These are phyloP conservation scores for Cerastis rubricosa DNA, from an alignment of 2,888 invertebrate genomes.

Conservation along the genomic window DNA sequence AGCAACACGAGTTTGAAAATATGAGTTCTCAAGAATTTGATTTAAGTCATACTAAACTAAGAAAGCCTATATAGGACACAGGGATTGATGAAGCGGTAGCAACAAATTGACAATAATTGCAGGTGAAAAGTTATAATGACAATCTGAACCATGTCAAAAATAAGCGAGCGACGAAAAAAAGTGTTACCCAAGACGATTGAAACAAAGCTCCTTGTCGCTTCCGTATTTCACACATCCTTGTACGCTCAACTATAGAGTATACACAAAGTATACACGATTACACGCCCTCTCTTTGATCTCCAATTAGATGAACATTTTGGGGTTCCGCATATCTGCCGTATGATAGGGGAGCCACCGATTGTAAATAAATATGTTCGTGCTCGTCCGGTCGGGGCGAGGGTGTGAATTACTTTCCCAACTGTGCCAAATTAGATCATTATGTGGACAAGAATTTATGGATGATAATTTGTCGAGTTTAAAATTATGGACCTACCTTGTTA, in stretches of 20 bases:
- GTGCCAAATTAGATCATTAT: constrained; percentile 61
- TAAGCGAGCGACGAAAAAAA: not conserved
- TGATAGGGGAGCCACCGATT: constrained; percentile 79
- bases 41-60: not conserved
- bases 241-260: constrained; percentile 72
- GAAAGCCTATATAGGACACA: no score
- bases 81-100: not conserved
- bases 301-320: constrained; percentile 91
- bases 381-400: constrained; percentile 66
- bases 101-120: not conserved
- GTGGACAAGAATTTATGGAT: constrained; percentile 44
- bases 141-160: not conserved
- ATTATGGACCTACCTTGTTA: not conserved
- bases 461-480: constrained; percentile 13
- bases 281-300: constrained; percentile 89
- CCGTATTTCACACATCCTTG: constrained; percentile 66
- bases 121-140: not conserved
- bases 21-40: not conserved
- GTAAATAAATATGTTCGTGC: constrained; percentile 82
- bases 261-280: constrained; percentile 85
- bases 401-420: constrained; percentile 65
- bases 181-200: not conserved
- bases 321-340: constrained; percentile 82
- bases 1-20: not conserved
- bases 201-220: constrained; percentile 65